Evolutionary conservation across 2,113 vertebrate species (phyloP), one percentile per base, ranked within the genome.

Genomic region (Condylura cristata): DNA sequence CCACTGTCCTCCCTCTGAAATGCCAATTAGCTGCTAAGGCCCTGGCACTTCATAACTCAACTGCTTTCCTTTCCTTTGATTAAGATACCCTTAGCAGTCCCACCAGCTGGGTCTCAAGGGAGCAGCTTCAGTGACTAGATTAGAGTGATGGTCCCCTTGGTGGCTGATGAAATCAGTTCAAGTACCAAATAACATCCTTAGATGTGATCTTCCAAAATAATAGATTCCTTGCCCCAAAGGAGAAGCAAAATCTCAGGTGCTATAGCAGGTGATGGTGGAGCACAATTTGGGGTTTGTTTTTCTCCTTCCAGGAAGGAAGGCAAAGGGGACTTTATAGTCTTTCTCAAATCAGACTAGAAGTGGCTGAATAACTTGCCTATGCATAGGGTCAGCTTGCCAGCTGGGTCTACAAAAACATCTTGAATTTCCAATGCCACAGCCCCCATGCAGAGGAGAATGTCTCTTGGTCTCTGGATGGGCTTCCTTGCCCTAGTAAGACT

Each of bases 101-200:
- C 48, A 56, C 28, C 8, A 80, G 34, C 8, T 83, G 58, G 60
- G 61, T 95, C 79, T 95, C 53, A 81, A 84, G 14, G 13, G 44
- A 83, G 18, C 28, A 70, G 6, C 76, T 89, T 93, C 58, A 61
- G 32, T 86, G 65, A 95, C 78, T 72, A 72, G 63, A 94, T 74
- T 88, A 94, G 58, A 93, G 37, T 39, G 48, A 63, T 18, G 2
- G 2, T 72, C 30, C 51, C 41, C n/a, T 88, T 68, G 37, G 65
- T 58, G 24, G 10, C 79, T 92, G 53, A 93, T 74, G 48, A 95
- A 94, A 90, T 89, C 70, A 71, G 18, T 66, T 96, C 61, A 95
- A 83, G 74, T 78, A 56, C 37, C 78, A 96, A 90, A 92, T 34
- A 37, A 53, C 68, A 48, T 74, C 56, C 63, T 61, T 37, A 30